These are phyloP conservation scores for Sebastes umbrosus DNA, from an alignment of 2,797 vertebrate genomes.

Conservation along the genomic window DNA sequence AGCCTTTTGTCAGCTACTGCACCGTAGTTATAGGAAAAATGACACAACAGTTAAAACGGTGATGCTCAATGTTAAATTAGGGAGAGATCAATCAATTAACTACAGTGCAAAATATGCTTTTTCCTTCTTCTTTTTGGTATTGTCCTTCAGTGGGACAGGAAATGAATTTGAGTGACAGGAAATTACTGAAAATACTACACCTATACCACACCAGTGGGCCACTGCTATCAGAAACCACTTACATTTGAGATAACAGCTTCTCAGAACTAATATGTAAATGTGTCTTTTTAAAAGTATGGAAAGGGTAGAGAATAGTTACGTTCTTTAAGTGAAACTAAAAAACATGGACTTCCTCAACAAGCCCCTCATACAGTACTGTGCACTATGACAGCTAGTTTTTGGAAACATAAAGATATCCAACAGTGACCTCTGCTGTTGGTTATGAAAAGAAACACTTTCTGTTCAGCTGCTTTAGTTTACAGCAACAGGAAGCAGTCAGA, in stretches of 20 bases:
- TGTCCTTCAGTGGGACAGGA: not conserved
- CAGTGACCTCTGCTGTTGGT: conserved; percentile 76
- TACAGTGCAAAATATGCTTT: not conserved
- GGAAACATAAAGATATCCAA: conserved; percentile 50
- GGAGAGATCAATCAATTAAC: not conserved
- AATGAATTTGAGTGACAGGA: not conserved
- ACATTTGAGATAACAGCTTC: not conserved
- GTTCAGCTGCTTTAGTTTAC: not conserved
- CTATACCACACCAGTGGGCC: not conserved
- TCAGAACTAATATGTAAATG: not conserved
- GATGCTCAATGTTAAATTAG: not conserved
- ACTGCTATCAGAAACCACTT: not conserved
- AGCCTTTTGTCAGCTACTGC: not conserved
- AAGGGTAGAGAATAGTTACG: not conserved
- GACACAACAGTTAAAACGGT: not conserved
- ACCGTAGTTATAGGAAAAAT: no score
- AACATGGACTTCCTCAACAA: not conserved
- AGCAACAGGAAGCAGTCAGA: not conserved
- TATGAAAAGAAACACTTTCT: not conserved
- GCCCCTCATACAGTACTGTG: not conserved
- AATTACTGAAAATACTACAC: not conserved
- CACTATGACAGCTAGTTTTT: not conserved
- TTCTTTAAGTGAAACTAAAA: not conserved
- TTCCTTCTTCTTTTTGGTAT: not conserved
- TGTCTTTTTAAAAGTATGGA: not conserved